A percentile compares a stretch with the other conserved stretches of the same genome.
These are phyloP conservation scores for Brachyistius frenatus DNA, from an alignment of 2,113 vertebrate species.

Conservation along the genomic window DNA sequence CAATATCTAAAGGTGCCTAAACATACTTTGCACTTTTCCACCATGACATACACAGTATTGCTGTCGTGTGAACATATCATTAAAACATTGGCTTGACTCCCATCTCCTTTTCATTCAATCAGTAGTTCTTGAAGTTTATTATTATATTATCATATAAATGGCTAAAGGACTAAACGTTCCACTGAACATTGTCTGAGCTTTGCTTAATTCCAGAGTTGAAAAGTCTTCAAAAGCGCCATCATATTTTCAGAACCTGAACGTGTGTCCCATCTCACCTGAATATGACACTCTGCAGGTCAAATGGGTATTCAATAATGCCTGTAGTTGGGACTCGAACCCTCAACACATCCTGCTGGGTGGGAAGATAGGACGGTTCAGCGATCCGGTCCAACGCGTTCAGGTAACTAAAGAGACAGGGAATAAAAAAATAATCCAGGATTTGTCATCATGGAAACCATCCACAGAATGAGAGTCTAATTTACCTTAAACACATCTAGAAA, in stretches of 20 bases:
- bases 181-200: not conserved
- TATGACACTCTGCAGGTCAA: slow-evolving; percentile 96
- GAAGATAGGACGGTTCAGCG: slow-evolving; percentile 69
- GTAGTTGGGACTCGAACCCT: slow-evolving; percentile 82
- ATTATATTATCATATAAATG: too few relatives aligned
- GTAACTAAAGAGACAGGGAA: slow-evolving; percentile 57
- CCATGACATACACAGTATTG: too few relatives aligned
- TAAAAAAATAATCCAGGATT: not conserved
- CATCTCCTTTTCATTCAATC: too few relatives aligned
- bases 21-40: too few relatives aligned
- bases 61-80: too few relatives aligned
- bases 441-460: too few relatives aligned
- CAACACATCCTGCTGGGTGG: slow-evolving; percentile 75
- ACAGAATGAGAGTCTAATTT: not conserved
- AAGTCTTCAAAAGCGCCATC: not conserved
- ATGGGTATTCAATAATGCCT: slow-evolving; percentile 90
- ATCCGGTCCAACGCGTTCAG: slow-evolving; percentile 80
- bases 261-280: slow-evolving; percentile 87
- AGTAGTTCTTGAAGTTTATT: too few relatives aligned
- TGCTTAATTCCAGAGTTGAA: not conserved
- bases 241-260: too few relatives aligned
- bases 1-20: too few relatives aligned
- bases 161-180: not conserved
- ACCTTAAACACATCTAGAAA: not conserved
- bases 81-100: too few relatives aligned